phyloP scores from a whole-genome alignment of 2,113 vertebrate species.

The Syngnathus scovelli region DNA sequence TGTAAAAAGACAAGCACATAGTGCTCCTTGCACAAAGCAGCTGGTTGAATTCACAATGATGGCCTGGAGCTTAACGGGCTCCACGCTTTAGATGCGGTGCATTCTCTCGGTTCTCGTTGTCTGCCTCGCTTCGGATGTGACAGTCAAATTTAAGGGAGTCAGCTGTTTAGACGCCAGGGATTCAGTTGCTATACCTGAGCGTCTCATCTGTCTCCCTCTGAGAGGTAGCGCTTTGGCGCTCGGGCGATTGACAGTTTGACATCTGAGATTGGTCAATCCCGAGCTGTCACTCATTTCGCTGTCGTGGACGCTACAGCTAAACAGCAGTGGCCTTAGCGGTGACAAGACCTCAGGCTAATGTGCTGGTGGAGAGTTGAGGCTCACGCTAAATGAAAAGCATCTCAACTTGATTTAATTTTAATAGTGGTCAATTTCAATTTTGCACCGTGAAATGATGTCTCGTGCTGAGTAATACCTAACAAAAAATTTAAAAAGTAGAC shows the following conservation, averaged over 20 bases:
- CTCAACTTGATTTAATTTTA: slow-evolving; percentile 27
- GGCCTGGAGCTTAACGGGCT: slow-evolving; percentile 39
- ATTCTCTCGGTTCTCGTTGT: slow-evolving; percentile 8
- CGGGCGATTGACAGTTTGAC: slow-evolving; percentile 42
- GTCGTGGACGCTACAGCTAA: slow-evolving; percentile 22
- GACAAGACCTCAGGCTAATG: slow-evolving; percentile 40
- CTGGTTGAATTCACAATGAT: slow-evolving; percentile 46
- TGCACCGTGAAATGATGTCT: slow-evolving; percentile 9
- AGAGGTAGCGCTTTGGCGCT: slow-evolving; percentile 39
- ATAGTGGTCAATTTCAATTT: slow-evolving; percentile 36
- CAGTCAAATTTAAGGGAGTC: slow-evolving; percentile 50
- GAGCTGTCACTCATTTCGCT: slow-evolving; percentile 44
- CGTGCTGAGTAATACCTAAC: neutral
- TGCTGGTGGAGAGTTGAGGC: slow-evolving; percentile 43
- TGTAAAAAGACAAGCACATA: slow-evolving; percentile 38
- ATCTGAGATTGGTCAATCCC: slow-evolving; percentile 57
- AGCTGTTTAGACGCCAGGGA: slow-evolving; percentile 33
- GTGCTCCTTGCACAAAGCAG: slow-evolving; percentile 28
- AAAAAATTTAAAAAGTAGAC: no score
- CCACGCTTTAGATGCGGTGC: slow-evolving; percentile 29
- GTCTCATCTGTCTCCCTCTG: slow-evolving; percentile 22
- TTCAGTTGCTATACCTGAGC: slow-evolving; percentile 39
- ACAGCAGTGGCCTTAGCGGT: slow-evolving; percentile 27
- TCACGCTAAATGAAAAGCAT: slow-evolving; percentile 25
- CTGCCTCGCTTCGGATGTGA: slow-evolving; percentile 30